phyloP scores from a whole-genome alignment of 1,140 invertebrate genomes.

The Chironomus striatipennis region DNA sequence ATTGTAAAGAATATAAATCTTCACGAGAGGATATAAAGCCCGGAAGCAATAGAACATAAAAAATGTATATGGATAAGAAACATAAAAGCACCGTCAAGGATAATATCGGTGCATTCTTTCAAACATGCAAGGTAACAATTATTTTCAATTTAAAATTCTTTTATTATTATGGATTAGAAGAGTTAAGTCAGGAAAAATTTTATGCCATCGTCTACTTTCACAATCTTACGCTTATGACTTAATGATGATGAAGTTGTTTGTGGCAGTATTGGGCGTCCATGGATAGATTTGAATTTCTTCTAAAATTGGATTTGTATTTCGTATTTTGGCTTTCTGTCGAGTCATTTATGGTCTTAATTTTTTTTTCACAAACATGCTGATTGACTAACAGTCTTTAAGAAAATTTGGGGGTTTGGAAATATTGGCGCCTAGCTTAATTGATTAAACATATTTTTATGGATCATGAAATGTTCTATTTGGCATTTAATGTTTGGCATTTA shows the following conservation, averaged over 20 bases:
- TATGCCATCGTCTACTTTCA: too few relatives aligned
- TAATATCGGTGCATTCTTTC: conserved; percentile 39
- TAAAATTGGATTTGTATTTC: background rate
- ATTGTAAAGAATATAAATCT: background rate
- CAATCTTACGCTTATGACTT: too few relatives aligned
- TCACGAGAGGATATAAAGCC: conserved; percentile 1
- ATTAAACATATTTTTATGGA: too few relatives aligned
- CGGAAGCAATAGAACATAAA: too few relatives aligned
- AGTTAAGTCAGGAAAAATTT: too few relatives aligned
- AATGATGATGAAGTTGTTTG: background rate
- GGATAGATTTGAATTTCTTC: background rate
- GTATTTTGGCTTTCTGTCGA: background rate
- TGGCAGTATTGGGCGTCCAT: background rate
- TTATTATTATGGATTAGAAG: background rate
- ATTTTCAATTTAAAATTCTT: background rate
- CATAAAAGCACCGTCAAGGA: conserved; percentile 19
- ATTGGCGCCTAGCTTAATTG: too few relatives aligned
- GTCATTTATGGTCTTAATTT: background rate
- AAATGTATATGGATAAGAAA: conserved; percentile 24
- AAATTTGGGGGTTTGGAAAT: too few relatives aligned
- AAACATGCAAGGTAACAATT: conserved; percentile 40
- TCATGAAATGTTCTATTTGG: too few relatives aligned
- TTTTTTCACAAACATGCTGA: too few relatives aligned
- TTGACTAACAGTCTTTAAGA: too few relatives aligned
- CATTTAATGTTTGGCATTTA: too few relatives aligned